Percentiles rank a stretch among this genome's conserved stretches.
Evolutionary conservation across 1,140 invertebrate species (phyloP).

Genomic region (Drosophila hydei): DNA sequence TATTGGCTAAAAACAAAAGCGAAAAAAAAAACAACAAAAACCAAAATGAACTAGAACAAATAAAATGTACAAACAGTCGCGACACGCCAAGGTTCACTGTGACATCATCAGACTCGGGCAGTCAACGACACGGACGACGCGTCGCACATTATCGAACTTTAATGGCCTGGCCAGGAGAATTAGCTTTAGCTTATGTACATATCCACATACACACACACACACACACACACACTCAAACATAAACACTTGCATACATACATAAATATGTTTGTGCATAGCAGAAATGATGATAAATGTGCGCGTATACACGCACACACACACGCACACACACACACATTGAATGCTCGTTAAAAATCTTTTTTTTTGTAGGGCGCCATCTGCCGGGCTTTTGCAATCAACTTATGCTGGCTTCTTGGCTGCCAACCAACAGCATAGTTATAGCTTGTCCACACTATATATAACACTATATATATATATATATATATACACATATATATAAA

Average conservation of each 20-base stretch:
- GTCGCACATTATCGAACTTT: slow-evolving; percentile 78
- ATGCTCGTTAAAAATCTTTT: slow-evolving; percentile 10
- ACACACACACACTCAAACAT: too few relatives aligned
- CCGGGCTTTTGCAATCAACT: slow-evolving; percentile 3
- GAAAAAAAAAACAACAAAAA: slow-evolving; percentile 10
- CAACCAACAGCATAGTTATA: neutral
- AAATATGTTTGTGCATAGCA: neutral
- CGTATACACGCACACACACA: too few relatives aligned
- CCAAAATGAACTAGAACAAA: slow-evolving; percentile 19
- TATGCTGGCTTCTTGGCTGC: slow-evolving; percentile 7
- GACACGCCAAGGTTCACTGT: slow-evolving; percentile 65
- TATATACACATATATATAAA: too few relatives aligned
- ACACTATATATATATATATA: too few relatives aligned
- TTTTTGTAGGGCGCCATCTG: neutral
- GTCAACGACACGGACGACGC: slow-evolving; percentile 70
- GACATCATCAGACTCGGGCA: slow-evolving; percentile 68
- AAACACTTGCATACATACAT: neutral
- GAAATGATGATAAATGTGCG: slow-evolving; percentile 30
- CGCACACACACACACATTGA: slow-evolving; percentile 10
- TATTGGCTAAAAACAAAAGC: slow-evolving; percentile 13
- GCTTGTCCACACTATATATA: neutral
- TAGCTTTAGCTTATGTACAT: slow-evolving; percentile 69
- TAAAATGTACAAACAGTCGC: slow-evolving; percentile 49
- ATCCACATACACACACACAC: slow-evolving; percentile 7
- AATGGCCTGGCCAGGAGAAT: slow-evolving; percentile 67